These are phyloP conservation scores for Sphaeridia pumilis DNA, from an alignment of 2,888 invertebrate genomes.

Conservation along the genomic window DNA sequence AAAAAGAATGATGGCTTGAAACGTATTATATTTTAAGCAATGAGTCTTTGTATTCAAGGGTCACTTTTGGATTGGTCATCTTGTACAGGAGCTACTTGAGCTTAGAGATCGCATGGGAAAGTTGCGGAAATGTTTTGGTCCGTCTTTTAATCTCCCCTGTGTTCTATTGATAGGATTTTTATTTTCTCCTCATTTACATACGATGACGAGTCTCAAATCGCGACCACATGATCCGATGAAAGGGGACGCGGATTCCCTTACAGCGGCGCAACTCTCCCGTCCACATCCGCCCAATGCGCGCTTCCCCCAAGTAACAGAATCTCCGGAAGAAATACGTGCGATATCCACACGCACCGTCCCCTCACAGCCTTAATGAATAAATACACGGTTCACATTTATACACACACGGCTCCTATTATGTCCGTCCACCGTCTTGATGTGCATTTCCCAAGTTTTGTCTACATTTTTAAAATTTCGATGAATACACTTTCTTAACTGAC, in stretches of 20 bases:
- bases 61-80: slow-evolving; percentile 21
- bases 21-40: background rate
- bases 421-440: background rate
- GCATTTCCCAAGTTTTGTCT: slow-evolving; percentile 1
- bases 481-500: slow-evolving; percentile 1
- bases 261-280: background rate
- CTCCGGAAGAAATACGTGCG: background rate
- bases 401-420: background rate
- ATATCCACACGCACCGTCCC: too few species aligned
- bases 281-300: background rate
- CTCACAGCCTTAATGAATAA: background rate
- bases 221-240: background rate
- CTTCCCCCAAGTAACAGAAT: background rate
- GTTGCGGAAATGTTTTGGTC: slow-evolving; percentile 12
- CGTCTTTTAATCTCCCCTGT: slow-evolving; percentile 2
- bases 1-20: background rate
- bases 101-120: slow-evolving; percentile 22
- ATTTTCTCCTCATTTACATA: slow-evolving; percentile 18
- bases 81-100: too few species aligned
- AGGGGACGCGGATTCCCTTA: background rate
- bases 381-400: background rate
- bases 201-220: background rate
- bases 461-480: slow-evolving; percentile 1
- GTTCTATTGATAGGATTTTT: slow-evolving; percentile 19
- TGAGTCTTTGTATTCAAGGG: slow-evolving; percentile 2